Evolutionary conservation across 2,113 vertebrate species (phyloP), one percentile per base, ranked within the genome.

Genomic region (Otolemur garnettii): DNA sequence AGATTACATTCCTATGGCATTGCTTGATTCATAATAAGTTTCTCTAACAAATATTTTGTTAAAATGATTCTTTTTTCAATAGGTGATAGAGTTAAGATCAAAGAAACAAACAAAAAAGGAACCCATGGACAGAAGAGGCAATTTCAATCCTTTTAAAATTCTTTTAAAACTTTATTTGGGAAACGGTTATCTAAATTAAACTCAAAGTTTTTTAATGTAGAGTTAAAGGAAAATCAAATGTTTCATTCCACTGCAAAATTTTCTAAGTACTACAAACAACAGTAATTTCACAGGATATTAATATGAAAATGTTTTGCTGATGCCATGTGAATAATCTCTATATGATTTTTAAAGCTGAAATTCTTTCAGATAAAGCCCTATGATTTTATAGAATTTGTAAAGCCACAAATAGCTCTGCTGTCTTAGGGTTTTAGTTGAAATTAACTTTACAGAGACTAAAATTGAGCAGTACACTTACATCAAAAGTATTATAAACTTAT

Each of bases 361-460:
- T 1, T 0, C 30, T 91, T n/a, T 74, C 59, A 94, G 68, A 4
- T n/a, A 94, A 84, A 84, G 15, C 64, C 93, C 72, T 72, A 4
- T 18, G 89, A 87, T 50, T 50, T 77, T 77, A 50, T 50, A 11
- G 26, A 30, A 50, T 45, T 50, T 50, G 2, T 30, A 50, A 77
- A 77, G 74, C 28, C 28, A 50, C 50, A 50, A 0, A 0, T 69
- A 83, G 22, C 55, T 89, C 53, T 33, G 2, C 21, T 81, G 62
- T 93, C 64, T 93, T 15, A 88, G 33, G 94, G 62, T 93, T 57
- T 87, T 28, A 66, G 60, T 35, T 21, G 59, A 66, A 91, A 95
- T 96, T 96, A 57, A 93, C 57, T 26, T 91, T 96, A 62, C 72
- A 71, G 4, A 97, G 64, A n/a, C 59, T 96, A 92, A 96, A 98